Percentiles rank a stretch among this genome's conserved stretches.
Evolutionary conservation across 2,888 invertebrate species (phyloP).

Genomic region (Camponotus fellah): DNA sequence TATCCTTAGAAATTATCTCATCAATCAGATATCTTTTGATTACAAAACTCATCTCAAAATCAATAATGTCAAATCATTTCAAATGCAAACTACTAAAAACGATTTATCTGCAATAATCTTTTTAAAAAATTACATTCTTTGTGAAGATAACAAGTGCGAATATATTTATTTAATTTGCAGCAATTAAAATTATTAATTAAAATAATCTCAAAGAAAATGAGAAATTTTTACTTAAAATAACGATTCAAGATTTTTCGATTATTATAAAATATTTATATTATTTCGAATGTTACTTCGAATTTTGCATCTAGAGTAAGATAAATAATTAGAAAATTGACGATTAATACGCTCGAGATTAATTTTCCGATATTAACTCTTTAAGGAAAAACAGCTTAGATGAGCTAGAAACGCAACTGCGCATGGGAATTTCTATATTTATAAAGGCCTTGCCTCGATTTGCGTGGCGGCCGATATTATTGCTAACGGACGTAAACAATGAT

Average conservation of each 20-base stretch:
- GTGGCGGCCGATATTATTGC: conserved; percentile 64
- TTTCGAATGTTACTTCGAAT: neutral
- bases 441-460: conserved; percentile 9
- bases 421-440: conserved; percentile 56
- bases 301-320: neutral
- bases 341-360: neutral
- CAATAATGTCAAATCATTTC: neutral
- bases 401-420: conserved; percentile 39
- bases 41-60: neutral
- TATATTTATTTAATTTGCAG: neutral
- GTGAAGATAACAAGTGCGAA: no score
- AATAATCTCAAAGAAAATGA: neutral
- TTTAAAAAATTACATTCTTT: no score
- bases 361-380: neutral
- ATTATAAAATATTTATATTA: neutral
- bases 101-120: neutral
- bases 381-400: conserved; percentile 8
- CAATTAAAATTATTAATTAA: neutral
- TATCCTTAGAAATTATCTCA: neutral
- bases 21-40: neutral
- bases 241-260: neutral
- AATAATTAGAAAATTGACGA: neutral
- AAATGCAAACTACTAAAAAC: neutral
- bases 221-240: neutral
- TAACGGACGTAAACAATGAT: conserved; percentile 72